These are phyloP conservation scores for Dysmachus trigonus DNA, from an alignment of 2,888 invertebrate species.

Conservation along the genomic window DNA sequence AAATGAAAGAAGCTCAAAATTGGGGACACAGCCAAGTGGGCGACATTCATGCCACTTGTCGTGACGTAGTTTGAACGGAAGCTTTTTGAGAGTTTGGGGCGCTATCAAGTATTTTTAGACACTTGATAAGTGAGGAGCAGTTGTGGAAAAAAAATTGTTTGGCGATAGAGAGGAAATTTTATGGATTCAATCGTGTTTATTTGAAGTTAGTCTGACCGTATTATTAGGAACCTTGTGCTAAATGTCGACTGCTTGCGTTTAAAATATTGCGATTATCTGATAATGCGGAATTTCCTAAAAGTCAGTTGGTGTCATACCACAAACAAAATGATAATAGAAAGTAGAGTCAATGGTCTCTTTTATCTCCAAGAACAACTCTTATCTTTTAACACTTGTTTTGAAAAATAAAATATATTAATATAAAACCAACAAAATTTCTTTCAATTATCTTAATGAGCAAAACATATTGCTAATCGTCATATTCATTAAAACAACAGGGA, in stretches of 20 bases:
- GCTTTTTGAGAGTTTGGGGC: neutral
- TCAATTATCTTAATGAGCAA: neutral
- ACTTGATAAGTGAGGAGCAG: neutral
- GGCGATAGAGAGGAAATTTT: neutral
- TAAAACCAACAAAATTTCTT: neutral
- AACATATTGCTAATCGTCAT: neutral
- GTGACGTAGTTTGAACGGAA: neutral
- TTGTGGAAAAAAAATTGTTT: neutral
- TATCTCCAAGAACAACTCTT: neutral
- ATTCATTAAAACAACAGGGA: neutral
- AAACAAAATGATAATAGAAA: neutral
- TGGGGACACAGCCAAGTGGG: neutral
- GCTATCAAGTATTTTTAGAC: neutral
- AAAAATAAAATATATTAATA: neutral
- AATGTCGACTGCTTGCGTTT: neutral
- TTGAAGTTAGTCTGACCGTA: neutral
- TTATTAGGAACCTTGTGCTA: neutral
- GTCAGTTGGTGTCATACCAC: neutral
- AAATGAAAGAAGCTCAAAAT: neutral
- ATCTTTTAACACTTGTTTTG: neutral
- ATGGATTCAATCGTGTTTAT: neutral
- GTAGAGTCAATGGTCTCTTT: neutral
- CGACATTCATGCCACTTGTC: neutral
- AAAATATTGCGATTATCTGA: neutral
- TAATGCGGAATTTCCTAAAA: neutral